Conservation (phyloP, 2,797 vertebrate species). For the Pseudomugil gertrudae region DNA sequence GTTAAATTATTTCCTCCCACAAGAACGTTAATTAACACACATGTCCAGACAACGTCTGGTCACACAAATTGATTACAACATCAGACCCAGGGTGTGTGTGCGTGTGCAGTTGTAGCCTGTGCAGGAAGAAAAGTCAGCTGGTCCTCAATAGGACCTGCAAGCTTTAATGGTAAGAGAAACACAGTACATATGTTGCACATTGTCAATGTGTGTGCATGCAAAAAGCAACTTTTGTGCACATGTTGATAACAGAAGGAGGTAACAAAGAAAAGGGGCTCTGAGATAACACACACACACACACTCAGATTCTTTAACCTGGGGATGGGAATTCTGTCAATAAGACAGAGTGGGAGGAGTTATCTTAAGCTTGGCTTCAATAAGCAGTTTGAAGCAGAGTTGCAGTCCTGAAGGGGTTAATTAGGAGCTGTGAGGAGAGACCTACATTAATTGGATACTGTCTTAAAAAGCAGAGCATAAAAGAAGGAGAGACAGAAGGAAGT, state of each 20-base stretch:
- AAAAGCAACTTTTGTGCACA: conserved; percentile 35
- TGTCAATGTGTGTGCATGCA: conserved; percentile 39
- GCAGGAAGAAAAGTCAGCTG: conserved; percentile 63
- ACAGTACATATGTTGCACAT: conserved; percentile 54
- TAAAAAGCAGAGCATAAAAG: conserved; percentile 70
- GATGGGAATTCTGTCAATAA: conserved; percentile 61
- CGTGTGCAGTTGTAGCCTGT: conserved; percentile 45
- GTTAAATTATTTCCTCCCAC: conserved; percentile 85
- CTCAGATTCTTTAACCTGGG: conserved; percentile 29
- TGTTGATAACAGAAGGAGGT: conserved; percentile 66
- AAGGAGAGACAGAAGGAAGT: conserved; percentile 35
- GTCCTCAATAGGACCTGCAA: conserved; percentile 45
- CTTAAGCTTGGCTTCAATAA: conserved; percentile 82
- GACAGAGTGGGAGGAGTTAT: conserved; percentile 75
- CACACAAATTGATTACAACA: conserved; percentile 84
- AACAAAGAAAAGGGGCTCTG: conserved; percentile 58
- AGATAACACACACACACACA: conserved; percentile 3
- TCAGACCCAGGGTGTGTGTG: conserved; percentile 54
- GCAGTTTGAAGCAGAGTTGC: conserved; percentile 76
- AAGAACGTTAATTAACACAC: conserved; percentile 85
- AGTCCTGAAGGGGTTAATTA: conserved; percentile 83
- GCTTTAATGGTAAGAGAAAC: conserved; percentile 51
- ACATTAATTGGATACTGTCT: conserved; percentile 79
- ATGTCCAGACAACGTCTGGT: conserved; percentile 80
- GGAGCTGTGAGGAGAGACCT: conserved; percentile 73